Evolutionary conservation across 1,140 invertebrate genomes (phyloP).

Genomic region (Lanistes nyassanus): DNA sequence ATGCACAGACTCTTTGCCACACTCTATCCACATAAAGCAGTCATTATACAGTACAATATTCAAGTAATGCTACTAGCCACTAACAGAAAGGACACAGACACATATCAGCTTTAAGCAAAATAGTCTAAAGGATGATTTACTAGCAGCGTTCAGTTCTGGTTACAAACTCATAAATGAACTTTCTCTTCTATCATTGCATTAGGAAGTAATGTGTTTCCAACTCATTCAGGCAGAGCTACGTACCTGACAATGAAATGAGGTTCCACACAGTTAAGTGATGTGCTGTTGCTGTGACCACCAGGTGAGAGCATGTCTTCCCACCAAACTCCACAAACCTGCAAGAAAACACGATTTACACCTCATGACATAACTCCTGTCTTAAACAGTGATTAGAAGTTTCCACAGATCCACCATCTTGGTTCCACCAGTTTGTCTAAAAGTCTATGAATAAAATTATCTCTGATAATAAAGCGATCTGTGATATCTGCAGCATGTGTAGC

Average conservation of each 20-base stretch:
- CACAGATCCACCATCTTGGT: neutral
- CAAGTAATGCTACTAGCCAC: too few species aligned
- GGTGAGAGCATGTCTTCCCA: constrained; percentile 73
- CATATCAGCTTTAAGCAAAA: too few species aligned
- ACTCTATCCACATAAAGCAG: too few species aligned
- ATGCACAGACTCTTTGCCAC: neutral
- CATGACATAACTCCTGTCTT: too few species aligned
- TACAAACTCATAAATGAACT: too few species aligned
- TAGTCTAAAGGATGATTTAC: too few species aligned
- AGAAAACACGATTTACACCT: constrained; percentile 25
- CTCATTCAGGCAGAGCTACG: constrained; percentile 12
- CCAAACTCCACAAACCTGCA: constrained; percentile 75
- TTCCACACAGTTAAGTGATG: constrained; percentile 78
- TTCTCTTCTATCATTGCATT: too few species aligned
- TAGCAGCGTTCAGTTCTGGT: too few species aligned
- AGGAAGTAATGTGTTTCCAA: too few species aligned
- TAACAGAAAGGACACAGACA: too few species aligned
- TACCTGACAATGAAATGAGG: constrained; percentile 73
- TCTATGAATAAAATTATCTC: neutral
- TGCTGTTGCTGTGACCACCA: constrained; percentile 73
- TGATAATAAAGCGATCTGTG: neutral
- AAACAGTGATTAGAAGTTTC: neutral
- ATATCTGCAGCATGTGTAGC: neutral
- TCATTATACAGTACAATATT: too few species aligned
- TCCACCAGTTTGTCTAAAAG: neutral